phyloP scores from a whole-genome alignment of 2,797 vertebrate genomes.

The Acanthurus leucopareius region DNA sequence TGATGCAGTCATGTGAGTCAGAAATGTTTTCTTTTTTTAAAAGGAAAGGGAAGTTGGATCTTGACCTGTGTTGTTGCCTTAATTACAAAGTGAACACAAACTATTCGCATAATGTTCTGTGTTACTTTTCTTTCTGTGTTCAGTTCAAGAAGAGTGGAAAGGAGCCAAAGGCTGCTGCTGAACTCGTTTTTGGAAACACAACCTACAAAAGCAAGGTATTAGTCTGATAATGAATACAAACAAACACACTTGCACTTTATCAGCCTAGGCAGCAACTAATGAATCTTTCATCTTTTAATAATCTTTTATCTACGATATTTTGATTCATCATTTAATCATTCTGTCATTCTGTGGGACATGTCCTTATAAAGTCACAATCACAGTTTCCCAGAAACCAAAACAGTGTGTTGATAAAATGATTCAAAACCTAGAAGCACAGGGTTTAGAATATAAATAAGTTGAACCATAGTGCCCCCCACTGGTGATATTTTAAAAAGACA shows the following conservation, averaged over 20 bases:
- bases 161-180: constrained; percentile 86
- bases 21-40: neutral
- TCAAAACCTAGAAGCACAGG: neutral
- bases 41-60: constrained; percentile 15
- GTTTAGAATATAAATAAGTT: neutral
- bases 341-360: neutral
- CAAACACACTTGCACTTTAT: neutral
- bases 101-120: constrained; percentile 7
- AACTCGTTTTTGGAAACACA: constrained; percentile 83
- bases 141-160: constrained; percentile 92
- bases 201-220: constrained; percentile 89
- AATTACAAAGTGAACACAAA: constrained; percentile 21
- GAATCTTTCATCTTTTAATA: neutral
- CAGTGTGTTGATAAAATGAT: neutral
- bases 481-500: constrained; percentile 10
- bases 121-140: constrained; percentile 34
- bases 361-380: neutral
- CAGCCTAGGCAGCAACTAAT: neutral
- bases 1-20: neutral
- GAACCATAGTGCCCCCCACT: neutral
- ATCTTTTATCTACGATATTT: neutral
- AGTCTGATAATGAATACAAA: neutral
- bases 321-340: neutral
- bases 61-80: neutral
- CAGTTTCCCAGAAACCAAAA: neutral